Percentiles rank a stretch among this genome's conserved stretches.
Evolutionary conservation across 2,888 invertebrate species (phyloP).

Genomic region (Sinohyriopsis cumingii): DNA sequence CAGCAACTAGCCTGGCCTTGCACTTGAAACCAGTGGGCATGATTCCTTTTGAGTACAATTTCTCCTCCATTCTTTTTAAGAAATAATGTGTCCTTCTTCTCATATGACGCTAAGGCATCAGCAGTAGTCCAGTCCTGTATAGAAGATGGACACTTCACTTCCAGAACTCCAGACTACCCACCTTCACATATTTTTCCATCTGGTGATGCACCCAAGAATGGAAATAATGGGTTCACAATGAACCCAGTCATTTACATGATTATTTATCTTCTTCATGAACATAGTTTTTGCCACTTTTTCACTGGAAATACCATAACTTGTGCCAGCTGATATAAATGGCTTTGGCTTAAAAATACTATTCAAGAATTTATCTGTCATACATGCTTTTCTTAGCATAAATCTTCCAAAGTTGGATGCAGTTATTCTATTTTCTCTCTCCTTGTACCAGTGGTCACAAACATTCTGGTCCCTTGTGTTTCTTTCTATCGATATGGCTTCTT

Average conservation of each 20-base stretch:
- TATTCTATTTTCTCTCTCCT: slow-evolving; percentile 6
- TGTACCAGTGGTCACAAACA: slow-evolving; percentile 7
- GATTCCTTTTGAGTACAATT: too few relatives aligned
- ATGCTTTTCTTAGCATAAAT: neutral
- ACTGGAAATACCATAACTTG: slow-evolving; percentile 12
- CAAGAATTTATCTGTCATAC: too few relatives aligned
- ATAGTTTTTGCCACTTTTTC: neutral
- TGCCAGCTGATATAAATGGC: slow-evolving; percentile 10
- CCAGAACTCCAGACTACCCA: too few relatives aligned
- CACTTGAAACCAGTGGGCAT: too few relatives aligned
- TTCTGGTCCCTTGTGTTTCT: slow-evolving; percentile 13
- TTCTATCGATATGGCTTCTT: slow-evolving; percentile 2
- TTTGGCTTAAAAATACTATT: neutral
- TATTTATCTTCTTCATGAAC: slow-evolving; percentile 12
- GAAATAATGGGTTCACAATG: slow-evolving; percentile 21
- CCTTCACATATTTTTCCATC: too few relatives aligned
- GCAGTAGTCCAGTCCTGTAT: too few relatives aligned
- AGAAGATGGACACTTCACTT: too few relatives aligned
- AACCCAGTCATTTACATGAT: slow-evolving; percentile 32
- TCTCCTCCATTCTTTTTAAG: too few relatives aligned
- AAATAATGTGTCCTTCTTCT: too few relatives aligned
- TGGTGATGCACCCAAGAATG: slow-evolving; percentile 11
- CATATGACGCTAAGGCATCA: too few relatives aligned
- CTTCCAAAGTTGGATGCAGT: slow-evolving; percentile 23
- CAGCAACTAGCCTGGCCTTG: too few relatives aligned